Evolutionary conservation across 2,113 vertebrate species (phyloP).

Genomic region (Ellobius talpinus): DNA sequence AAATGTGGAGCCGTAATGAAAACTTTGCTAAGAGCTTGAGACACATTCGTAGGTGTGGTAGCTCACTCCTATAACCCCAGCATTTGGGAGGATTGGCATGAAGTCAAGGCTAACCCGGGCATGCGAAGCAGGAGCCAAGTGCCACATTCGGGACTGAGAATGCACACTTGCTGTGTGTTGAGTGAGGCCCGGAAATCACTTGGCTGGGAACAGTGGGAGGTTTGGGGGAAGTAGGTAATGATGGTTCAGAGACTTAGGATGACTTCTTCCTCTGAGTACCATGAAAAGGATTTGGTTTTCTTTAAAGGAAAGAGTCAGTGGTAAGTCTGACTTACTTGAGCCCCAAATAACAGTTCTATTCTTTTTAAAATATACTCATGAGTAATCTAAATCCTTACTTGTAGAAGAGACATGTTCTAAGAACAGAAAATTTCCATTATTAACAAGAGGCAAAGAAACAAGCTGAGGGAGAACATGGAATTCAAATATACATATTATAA

Average conservation of each 20-base stretch:
- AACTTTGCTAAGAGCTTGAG: background rate
- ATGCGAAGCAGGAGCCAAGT: background rate
- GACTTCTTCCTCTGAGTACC: background rate
- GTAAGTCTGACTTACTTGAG: background rate
- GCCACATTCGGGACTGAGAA: fast-evolving
- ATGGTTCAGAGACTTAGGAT: background rate
- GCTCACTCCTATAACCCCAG: background rate
- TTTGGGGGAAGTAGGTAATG: background rate
- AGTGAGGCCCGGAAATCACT: background rate
- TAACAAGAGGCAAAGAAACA: conserved; percentile 25
- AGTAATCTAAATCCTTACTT: conserved; percentile 43
- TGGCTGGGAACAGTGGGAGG: background rate
- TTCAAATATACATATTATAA: background rate
- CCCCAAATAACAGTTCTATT: background rate
- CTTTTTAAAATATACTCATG: conserved; percentile 16
- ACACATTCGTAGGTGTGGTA: background rate
- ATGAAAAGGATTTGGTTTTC: conserved; percentile 23
- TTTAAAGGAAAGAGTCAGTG: conserved; percentile 11
- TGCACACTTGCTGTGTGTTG: background rate
- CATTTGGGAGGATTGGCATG: background rate
- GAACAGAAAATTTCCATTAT: background rate
- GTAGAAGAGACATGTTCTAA: background rate
- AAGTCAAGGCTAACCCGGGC: background rate
- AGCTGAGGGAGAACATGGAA: conserved; percentile 22
- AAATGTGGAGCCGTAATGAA: background rate